Evolutionary conservation across 2,113 vertebrate genomes (phyloP).

Genomic region (Axis porcinus): DNA sequence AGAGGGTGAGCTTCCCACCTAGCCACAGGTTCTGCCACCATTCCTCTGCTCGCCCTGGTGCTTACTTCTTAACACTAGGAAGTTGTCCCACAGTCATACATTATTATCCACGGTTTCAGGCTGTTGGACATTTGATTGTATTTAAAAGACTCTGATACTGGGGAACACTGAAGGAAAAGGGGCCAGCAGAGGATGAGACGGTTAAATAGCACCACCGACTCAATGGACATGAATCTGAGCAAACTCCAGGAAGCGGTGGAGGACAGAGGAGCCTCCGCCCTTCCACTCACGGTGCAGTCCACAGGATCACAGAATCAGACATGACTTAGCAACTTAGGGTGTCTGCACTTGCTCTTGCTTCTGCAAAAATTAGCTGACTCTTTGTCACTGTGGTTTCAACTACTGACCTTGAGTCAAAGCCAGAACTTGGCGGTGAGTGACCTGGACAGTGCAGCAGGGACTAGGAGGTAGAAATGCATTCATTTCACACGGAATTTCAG

Average conservation of each 20-base stretch:
- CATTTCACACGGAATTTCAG: not conserved
- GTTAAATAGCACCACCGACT: not conserved
- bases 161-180: not conserved
- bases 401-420: not conserved
- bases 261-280: not conserved
- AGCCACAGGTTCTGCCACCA: conserved; percentile 52
- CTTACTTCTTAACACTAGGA: not conserved
- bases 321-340: not conserved
- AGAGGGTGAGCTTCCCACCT: not conserved
- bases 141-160: not conserved
- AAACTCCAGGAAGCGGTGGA: not conserved
- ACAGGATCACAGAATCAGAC: not conserved
- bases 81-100: not conserved
- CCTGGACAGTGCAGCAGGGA: not conserved
- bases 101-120: not conserved
- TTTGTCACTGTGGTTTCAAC: not conserved
- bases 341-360: not conserved
- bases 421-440: not conserved
- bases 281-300: not conserved
- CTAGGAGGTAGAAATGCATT: not conserved
- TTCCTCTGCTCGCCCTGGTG: not conserved
- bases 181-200: not conserved
- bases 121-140: not conserved
- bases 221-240: not conserved
- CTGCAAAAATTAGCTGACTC: not conserved